Evolutionary conservation across 2,888 invertebrate species (phyloP).

Genomic region (Nowickia ferox): DNA sequence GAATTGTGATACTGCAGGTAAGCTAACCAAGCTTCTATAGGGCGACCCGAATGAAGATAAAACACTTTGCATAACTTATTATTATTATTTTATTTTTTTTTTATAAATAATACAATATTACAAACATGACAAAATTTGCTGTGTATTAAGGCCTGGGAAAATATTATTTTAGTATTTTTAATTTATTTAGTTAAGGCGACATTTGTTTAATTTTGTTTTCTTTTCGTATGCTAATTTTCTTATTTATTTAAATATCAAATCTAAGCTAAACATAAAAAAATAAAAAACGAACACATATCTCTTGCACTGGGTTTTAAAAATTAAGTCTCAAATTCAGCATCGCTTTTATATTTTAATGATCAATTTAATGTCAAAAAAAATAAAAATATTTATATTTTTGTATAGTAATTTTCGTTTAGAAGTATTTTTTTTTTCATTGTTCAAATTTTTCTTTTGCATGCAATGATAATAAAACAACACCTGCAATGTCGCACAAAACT

Average conservation of each 20-base stretch:
- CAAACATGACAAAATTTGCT: too few species aligned
- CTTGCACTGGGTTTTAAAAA: neutral
- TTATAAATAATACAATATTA: too few species aligned
- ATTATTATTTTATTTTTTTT: too few species aligned
- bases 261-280: neutral
- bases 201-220: neutral
- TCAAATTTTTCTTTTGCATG: constrained; percentile 17
- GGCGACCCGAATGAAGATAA: too few species aligned
- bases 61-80: too few species aligned
- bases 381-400: constrained; percentile 45
- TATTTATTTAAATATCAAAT: neutral
- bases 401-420: neutral
- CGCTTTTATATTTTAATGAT: constrained; percentile 39
- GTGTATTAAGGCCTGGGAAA: too few species aligned
- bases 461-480: constrained; percentile 60
- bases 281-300: neutral
- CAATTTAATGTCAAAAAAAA: constrained; percentile 40
- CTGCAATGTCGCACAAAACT: constrained; percentile 62
- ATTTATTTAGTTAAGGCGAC: neutral
- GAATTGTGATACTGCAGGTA: too few species aligned
- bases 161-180: neutral
- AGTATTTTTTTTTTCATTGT: constrained; percentile 3
- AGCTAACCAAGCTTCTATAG: too few species aligned
- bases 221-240: neutral
- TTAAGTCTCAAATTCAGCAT: neutral